These are phyloP conservation scores for Diaprepes abbreviatus DNA, from an alignment of 2,888 invertebrate species.

Conservation along the genomic window DNA sequence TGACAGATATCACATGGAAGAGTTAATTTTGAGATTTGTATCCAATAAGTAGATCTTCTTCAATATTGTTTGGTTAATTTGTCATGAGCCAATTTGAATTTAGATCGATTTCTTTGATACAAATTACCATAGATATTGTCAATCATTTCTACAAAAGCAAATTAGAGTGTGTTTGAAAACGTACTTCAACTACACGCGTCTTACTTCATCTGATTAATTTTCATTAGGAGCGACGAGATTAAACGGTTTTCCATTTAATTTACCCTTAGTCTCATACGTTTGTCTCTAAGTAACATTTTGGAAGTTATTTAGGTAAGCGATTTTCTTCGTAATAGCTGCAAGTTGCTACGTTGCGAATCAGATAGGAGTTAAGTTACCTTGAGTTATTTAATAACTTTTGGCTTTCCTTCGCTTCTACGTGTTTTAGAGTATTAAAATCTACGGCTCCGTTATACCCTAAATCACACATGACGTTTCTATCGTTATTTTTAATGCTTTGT, in stretches of 20 bases:
- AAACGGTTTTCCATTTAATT: constrained; percentile 49
- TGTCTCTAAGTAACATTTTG: constrained; percentile 43
- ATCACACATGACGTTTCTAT: neutral
- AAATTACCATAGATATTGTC: constrained; percentile 53
- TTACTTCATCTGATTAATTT: constrained; percentile 16
- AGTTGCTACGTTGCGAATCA: constrained; percentile 42
- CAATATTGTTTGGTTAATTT: no score
- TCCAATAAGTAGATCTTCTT: no score
- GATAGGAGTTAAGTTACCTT: constrained; percentile 44
- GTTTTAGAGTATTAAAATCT: constrained; percentile 10
- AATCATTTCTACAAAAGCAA: constrained; percentile 52
- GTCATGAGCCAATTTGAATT: constrained; percentile 55
- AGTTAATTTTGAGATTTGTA: no score
- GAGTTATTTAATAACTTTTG: constrained; percentile 46
- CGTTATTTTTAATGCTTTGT: neutral
- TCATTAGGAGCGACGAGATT: constrained; percentile 25
- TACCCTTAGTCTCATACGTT: constrained; percentile 41
- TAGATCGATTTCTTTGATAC: constrained; percentile 48
- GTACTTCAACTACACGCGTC: constrained; percentile 19
- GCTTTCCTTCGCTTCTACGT: constrained; percentile 16
- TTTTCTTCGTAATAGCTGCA: constrained; percentile 41
- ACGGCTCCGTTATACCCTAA: neutral
- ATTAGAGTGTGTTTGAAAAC: constrained; percentile 16
- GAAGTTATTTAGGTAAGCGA: constrained; percentile 48
- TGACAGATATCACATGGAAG: no score